phyloP scores from a whole-genome alignment of 2,888 invertebrate species.

The Drosophila heteroneura region DNA sequence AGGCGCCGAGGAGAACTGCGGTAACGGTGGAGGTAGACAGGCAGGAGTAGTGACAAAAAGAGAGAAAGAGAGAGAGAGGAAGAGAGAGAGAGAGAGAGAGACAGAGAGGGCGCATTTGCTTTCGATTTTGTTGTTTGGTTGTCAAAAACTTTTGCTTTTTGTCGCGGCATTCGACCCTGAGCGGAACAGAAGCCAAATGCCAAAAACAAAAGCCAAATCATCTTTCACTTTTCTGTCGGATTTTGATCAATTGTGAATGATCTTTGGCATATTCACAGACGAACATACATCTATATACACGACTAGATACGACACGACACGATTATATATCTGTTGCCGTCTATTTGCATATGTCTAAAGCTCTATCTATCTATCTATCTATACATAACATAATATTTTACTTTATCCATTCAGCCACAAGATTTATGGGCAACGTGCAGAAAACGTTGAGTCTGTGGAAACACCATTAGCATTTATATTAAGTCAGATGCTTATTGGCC shows the following conservation, averaged over 20 bases:
- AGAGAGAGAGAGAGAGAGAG: not conserved
- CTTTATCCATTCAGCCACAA: slow-evolving; percentile 22
- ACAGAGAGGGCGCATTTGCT: slow-evolving; percentile 3
- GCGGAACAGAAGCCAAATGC: slow-evolving; percentile 37
- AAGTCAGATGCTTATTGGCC: slow-evolving; percentile 7
- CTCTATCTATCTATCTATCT: slow-evolving; percentile 6
- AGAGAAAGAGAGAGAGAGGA: not conserved
- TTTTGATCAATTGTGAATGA: slow-evolving; percentile 72
- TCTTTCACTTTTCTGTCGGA: slow-evolving; percentile 61
- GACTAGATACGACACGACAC: slow-evolving; percentile 20
- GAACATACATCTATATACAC: not conserved
- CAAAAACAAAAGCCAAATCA: slow-evolving; percentile 26
- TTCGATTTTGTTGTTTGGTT: slow-evolving; percentile 32
- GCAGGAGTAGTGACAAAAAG: slow-evolving; percentile 1
- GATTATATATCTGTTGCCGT: slow-evolving; percentile 12
- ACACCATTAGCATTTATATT: slow-evolving; percentile 13
- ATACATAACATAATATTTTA: slow-evolving; percentile 16
- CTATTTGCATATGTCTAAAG: slow-evolving; percentile 32
- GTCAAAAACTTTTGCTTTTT: slow-evolving; percentile 58
- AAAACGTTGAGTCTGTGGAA: slow-evolving; percentile 13
- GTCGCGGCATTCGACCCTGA: slow-evolving; percentile 64
- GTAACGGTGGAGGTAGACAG: not conserved
- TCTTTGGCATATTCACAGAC: slow-evolving; percentile 41
- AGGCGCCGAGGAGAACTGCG: slow-evolving; percentile 32
- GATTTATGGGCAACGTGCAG: slow-evolving; percentile 34